Evolutionary conservation across 1,140 invertebrate genomes (phyloP), one percentile per base, ranked within the genome.

Genomic region (Patella vulgata): DNA sequence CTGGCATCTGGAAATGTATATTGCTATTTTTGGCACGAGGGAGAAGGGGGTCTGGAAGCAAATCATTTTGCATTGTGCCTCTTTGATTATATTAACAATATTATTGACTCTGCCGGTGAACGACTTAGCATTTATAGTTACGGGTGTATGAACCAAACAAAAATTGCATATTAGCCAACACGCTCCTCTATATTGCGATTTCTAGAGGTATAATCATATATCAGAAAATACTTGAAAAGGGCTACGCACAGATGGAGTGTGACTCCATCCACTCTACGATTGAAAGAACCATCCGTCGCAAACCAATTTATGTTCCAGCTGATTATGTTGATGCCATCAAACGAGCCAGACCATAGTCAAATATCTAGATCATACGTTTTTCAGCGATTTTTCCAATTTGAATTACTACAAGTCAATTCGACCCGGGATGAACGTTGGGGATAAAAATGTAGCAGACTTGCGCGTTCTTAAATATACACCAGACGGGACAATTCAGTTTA

Each of bases 171-270:
- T 23, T 85, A 27, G 52, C 75, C 11, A 84, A 83, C 73, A 75
- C 76, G 2, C 57, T 83, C 23, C 42, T 78, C 9, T 33, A 63
- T 42, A 69, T 79, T 28, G 66, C 77, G 23, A 54, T 43, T 19
- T 72, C 64, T 54, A 68, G 55, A 31, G 68, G 75, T 4, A 66
- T 80, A 19, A 66, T 44, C 1, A 80, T 85, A 51, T 66, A 53
- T 25, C 84, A 85, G 63, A 85, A 84, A 61, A 84, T 68, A 68
- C 61, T 85, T n/a, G 78, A 80, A 66, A 70, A 68, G 33, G 83
- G 83, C 8, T 82, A 85, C 54, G 84, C 80, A n/a, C 81, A 83
- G 57, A 85, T 84, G 79, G 82, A 85, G 55, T 74, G 73, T 53
- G 83, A 86, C 62, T 72, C 69, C 9, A 74, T 84, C 2, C 82